Conservation (phyloP, 2,888 invertebrate genomes). For the Furcula furcula region DNA sequence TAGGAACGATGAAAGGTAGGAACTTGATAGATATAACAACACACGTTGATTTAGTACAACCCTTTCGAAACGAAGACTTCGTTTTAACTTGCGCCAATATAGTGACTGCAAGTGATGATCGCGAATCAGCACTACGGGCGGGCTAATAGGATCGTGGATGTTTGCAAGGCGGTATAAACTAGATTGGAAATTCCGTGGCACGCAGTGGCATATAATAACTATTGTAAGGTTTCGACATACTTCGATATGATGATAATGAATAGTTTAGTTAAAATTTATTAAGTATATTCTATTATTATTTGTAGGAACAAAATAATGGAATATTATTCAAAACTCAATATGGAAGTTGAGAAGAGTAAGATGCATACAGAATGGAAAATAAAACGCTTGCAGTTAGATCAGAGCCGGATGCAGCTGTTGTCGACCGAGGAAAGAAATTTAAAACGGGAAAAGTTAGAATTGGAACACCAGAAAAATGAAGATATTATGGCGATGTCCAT, state of each 20-base stretch:
- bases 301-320: slow-evolving; percentile 81
- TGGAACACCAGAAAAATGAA: slow-evolving; percentile 64
- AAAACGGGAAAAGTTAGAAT: slow-evolving; percentile 77
- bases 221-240: too few relatives aligned
- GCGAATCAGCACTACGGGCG: too few relatives aligned
- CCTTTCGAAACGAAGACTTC: too few relatives aligned
- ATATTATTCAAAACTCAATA: slow-evolving; percentile 84
- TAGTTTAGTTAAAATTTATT: not conserved
- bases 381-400: slow-evolving; percentile 68
- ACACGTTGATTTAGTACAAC: too few relatives aligned
- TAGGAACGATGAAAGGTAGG: slow-evolving; percentile 63
- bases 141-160: too few relatives aligned
- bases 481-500: slow-evolving; percentile 64
- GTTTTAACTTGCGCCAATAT: too few relatives aligned
- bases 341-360: slow-evolving; percentile 80
- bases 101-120: too few relatives aligned
- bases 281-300: not conserved
- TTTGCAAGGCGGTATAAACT: too few relatives aligned
- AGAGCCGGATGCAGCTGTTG: slow-evolving; percentile 66
- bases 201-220: too few relatives aligned
- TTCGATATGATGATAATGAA: not conserved
- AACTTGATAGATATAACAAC: too few relatives aligned
- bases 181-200: too few relatives aligned
- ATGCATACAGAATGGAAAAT: slow-evolving; percentile 82
- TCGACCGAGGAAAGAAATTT: slow-evolving; percentile 78